Evolutionary conservation across 2,797 vertebrate genomes (phyloP).

Genomic region (Moxostoma hubbsi): DNA sequence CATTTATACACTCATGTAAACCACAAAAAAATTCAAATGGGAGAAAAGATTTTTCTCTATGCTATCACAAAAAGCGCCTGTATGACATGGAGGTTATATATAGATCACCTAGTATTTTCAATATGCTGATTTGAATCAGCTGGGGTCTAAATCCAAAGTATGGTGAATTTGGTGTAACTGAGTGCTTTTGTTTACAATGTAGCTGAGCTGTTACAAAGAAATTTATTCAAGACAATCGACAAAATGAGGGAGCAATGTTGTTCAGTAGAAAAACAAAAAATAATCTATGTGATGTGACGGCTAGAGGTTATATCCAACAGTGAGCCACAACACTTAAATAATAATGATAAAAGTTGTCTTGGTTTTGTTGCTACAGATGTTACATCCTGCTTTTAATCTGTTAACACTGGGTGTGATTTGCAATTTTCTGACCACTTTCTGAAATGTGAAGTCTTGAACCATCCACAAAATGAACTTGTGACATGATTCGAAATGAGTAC

Average conservation of each 20-base stretch:
- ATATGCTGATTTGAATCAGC: background rate
- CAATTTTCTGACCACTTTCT: constrained; percentile 31
- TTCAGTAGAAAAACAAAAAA: constrained; percentile 20
- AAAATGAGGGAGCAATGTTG: constrained; percentile 47
- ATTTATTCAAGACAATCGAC: constrained; percentile 1
- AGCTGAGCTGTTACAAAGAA: constrained; percentile 12
- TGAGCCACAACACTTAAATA: background rate
- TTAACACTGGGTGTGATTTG: constrained; percentile 37
- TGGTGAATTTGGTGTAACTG: constrained; percentile 10
- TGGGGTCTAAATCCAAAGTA: constrained; percentile 13
- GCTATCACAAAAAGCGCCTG: background rate
- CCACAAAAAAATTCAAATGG: constrained; percentile 21
- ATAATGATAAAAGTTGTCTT: constrained; percentile 22
- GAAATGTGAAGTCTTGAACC: constrained; percentile 31
- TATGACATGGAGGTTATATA: constrained; percentile 28
- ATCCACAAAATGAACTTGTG: background rate
- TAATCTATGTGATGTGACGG: background rate
- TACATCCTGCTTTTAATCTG: constrained; percentile 23
- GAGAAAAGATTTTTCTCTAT: constrained; percentile 8
- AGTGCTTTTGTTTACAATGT: constrained; percentile 39
- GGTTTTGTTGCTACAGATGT: constrained; percentile 5
- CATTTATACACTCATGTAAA: constrained; percentile 33
- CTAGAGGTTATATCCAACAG: constrained; percentile 32
- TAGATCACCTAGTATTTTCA: constrained; percentile 17
- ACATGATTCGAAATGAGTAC: background rate